A percentile compares a stretch with the other conserved stretches of the same genome.
Evolutionary conservation across 2,113 vertebrate species (phyloP).

Genomic region (Manacus vitellinus): DNA sequence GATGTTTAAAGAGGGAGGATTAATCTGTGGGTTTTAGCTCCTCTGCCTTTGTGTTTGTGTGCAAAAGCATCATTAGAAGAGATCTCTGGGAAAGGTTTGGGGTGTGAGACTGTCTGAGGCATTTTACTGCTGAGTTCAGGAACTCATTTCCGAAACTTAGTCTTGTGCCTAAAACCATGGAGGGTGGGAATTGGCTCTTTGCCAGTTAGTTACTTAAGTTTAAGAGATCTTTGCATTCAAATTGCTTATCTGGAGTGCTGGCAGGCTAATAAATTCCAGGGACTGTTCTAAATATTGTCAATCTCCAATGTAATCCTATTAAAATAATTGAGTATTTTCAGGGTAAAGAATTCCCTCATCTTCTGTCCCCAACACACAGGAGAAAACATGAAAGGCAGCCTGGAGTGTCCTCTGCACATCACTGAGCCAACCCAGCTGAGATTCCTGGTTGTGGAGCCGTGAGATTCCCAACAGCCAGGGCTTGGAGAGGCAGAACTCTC

Average conservation of each 20-base stretch:
- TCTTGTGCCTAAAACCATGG: neutral
- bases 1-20: neutral
- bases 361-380: neutral
- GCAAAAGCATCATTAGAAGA: neutral
- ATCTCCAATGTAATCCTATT: constrained; percentile 74
- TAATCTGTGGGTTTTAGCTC: neutral
- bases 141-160: neutral
- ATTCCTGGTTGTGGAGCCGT: neutral
- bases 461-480: neutral
- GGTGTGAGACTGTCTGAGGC: neutral
- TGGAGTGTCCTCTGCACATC: constrained; percentile 55
- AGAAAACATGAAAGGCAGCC: constrained; percentile 44
- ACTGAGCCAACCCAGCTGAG: neutral
- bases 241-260: constrained; percentile 68
- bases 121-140: neutral
- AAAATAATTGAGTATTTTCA: constrained; percentile 76
- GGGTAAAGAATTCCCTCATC: constrained; percentile 63
- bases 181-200: constrained; percentile 47
- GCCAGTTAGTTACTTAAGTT: constrained; percentile 75
- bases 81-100: neutral
- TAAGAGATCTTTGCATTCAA: constrained; percentile 66
- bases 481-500: neutral
- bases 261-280: constrained; percentile 71
- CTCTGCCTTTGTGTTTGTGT: neutral
- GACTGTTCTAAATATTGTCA: constrained; percentile 71